phyloP scores from a whole-genome alignment of 2,797 vertebrate species.

The Salmo trutta region DNA sequence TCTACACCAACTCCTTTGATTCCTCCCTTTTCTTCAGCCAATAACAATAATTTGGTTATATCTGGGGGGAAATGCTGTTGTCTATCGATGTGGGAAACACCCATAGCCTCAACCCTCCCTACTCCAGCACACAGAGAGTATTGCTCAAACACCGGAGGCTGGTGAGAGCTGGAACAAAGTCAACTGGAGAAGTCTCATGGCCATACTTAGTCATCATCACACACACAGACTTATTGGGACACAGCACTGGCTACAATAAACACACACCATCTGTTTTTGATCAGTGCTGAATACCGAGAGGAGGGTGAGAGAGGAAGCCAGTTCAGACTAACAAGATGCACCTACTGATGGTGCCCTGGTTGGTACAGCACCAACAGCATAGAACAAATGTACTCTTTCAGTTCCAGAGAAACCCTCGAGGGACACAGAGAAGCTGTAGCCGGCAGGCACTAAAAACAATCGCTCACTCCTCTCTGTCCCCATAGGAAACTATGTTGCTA shows the following conservation, averaged over 20 bases:
- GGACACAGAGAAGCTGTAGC: neutral
- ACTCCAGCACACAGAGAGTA: neutral
- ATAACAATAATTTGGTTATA: neutral
- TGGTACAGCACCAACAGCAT: neutral
- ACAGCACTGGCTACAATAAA: too few species aligned
- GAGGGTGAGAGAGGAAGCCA: neutral
- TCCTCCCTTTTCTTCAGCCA: neutral
- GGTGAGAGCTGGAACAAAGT: neutral
- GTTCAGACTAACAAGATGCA: neutral
- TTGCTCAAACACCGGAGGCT: neutral
- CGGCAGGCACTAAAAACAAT: neutral
- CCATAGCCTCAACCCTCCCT: neutral
- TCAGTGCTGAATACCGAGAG: neutral
- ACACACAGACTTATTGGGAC: slow-evolving; percentile 1
- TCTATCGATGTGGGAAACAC: neutral
- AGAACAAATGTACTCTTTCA: neutral
- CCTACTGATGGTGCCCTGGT: neutral
- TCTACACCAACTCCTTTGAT: neutral
- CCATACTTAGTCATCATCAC: slow-evolving; percentile 7
- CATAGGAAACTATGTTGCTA: neutral
- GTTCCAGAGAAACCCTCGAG: neutral
- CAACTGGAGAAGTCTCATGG: neutral
- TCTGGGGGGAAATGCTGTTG: neutral
- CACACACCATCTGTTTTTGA: too few species aligned
- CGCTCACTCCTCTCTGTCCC: neutral